Percentiles rank a stretch among this genome's conserved stretches.
These are phyloP conservation scores for Drosophila persimilis DNA, from an alignment of 1,140 invertebrate genomes.

Conservation along the genomic window DNA sequence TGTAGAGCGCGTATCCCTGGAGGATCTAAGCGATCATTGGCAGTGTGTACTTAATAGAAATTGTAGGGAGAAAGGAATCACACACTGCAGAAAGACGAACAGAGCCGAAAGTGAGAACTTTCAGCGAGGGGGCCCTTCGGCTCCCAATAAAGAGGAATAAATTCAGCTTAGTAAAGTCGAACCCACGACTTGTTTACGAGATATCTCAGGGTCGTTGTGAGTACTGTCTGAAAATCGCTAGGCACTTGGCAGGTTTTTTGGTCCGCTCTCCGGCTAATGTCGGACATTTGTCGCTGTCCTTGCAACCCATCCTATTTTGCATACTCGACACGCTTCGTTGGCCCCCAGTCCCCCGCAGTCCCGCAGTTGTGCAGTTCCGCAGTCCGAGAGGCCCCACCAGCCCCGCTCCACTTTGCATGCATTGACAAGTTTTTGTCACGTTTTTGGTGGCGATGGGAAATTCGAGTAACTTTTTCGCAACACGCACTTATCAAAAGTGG, in stretches of 20 bases:
- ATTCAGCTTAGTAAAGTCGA: too few relatives aligned
- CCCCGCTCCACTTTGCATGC: conserved; percentile 14
- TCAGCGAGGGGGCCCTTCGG: too few relatives aligned
- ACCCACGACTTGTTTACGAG: too few relatives aligned
- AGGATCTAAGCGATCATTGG: too few relatives aligned
- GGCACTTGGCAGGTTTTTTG: conserved; percentile 33
- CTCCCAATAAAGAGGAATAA: too few relatives aligned
- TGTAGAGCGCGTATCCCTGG: too few relatives aligned
- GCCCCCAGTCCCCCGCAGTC: conserved; percentile 15
- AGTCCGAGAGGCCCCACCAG: background rate
- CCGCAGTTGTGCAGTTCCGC: conserved; percentile 16
- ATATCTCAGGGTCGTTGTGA: too few relatives aligned
- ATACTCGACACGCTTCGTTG: conserved; percentile 71
- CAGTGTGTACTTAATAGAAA: too few relatives aligned
- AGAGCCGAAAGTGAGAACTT: too few relatives aligned
- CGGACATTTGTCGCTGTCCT: conserved; percentile 67
- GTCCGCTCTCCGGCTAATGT: conserved; percentile 54
- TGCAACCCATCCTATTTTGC: conserved; percentile 62
- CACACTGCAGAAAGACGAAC: too few relatives aligned
- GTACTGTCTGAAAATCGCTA: too few relatives aligned
- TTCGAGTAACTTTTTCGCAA: conserved; percentile 66
- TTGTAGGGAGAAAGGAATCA: too few relatives aligned
- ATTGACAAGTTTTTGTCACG: conserved; percentile 73
- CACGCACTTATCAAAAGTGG: conserved; percentile 76
- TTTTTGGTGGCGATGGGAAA: conserved; percentile 68